A percentile compares a stretch with the other conserved stretches of the same genome.
Evolutionary conservation across 2,113 vertebrate genomes (phyloP).

Genomic region (Hippoglossus stenolepis): DNA sequence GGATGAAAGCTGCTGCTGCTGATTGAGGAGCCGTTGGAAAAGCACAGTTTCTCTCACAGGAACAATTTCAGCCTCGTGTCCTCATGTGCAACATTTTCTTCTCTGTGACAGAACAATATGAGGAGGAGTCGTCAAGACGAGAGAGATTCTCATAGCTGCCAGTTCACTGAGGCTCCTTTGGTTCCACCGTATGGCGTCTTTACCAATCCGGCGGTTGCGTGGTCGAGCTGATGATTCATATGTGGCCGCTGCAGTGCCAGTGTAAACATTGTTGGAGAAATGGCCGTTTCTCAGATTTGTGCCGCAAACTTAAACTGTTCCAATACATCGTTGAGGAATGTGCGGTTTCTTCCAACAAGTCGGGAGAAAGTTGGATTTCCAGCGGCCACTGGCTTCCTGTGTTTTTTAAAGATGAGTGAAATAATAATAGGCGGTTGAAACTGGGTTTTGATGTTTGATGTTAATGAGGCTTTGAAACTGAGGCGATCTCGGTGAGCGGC

Average conservation of each 20-base stretch:
- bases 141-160: not conserved
- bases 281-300: constrained; percentile 2
- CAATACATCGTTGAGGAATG: constrained; percentile 17
- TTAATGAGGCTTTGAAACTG: constrained; percentile 17
- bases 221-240: constrained; percentile 51
- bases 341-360: constrained; percentile 14
- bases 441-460: constrained; percentile 25
- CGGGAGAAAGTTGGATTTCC: constrained; percentile 32
- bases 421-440: constrained; percentile 36
- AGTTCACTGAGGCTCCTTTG: not conserved
- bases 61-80: not conserved
- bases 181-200: constrained; percentile 6
- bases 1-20: not conserved
- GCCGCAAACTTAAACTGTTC: constrained; percentile 19
- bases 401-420: constrained; percentile 35
- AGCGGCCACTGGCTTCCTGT: constrained; percentile 11
- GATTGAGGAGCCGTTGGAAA: not conserved
- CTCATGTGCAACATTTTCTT: not conserved
- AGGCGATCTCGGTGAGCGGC: constrained; percentile 16
- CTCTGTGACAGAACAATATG: constrained; percentile 12
- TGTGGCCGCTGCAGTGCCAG: constrained; percentile 12
- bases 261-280: constrained; percentile 24
- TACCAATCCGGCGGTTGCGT: constrained; percentile 36
- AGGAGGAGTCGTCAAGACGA: constrained; percentile 10
- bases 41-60: not conserved